Percentiles rank a stretch among this genome's conserved stretches.
Evolutionary conservation across 2,888 invertebrate genomes (phyloP).

Genomic region (Lysandra coridon): DNA sequence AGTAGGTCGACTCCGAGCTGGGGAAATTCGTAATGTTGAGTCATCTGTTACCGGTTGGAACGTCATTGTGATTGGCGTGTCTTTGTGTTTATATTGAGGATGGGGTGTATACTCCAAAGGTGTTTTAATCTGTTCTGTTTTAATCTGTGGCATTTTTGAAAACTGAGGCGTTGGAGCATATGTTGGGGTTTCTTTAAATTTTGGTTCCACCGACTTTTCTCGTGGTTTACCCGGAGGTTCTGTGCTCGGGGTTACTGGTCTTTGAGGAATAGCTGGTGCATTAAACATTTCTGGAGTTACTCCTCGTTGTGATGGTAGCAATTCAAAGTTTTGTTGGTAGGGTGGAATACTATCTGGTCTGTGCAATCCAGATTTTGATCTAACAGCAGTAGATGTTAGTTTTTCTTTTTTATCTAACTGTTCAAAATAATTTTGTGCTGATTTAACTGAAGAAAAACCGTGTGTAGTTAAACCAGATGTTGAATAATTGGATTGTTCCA

Average conservation of each 20-base stretch:
- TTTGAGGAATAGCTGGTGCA: constrained; percentile 64
- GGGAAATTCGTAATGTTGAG: constrained; percentile 74
- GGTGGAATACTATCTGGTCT: constrained; percentile 83
- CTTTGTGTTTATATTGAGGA: constrained; percentile 71
- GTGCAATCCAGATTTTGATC: constrained; percentile 79
- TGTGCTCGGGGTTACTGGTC: constrained; percentile 65
- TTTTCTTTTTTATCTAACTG: constrained; percentile 66
- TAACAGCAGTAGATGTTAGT: constrained; percentile 57
- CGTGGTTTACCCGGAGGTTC: constrained; percentile 63
- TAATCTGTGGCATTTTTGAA: constrained; percentile 48
- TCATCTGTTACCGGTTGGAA: constrained; percentile 84
- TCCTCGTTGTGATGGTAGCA: constrained; percentile 79
- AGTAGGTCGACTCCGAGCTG: constrained; percentile 78
- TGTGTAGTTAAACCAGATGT: constrained; percentile 53
- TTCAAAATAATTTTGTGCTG: constrained; percentile 67
- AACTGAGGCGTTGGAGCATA: constrained; percentile 43
- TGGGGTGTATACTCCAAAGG: constrained; percentile 48
- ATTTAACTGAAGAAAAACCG: constrained; percentile 63
- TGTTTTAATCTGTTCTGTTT: constrained; percentile 48
- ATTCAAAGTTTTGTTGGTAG: constrained; percentile 83
- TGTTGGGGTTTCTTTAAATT: constrained; percentile 42
- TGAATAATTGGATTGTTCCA: constrained; percentile 54
- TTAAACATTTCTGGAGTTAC: constrained; percentile 79
- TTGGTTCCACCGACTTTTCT: constrained; percentile 60
- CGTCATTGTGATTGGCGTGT: constrained; percentile 79